Evolutionary conservation across 2,888 invertebrate genomes (phyloP).

Genomic region (Caenorhabditis sp.): DNA sequence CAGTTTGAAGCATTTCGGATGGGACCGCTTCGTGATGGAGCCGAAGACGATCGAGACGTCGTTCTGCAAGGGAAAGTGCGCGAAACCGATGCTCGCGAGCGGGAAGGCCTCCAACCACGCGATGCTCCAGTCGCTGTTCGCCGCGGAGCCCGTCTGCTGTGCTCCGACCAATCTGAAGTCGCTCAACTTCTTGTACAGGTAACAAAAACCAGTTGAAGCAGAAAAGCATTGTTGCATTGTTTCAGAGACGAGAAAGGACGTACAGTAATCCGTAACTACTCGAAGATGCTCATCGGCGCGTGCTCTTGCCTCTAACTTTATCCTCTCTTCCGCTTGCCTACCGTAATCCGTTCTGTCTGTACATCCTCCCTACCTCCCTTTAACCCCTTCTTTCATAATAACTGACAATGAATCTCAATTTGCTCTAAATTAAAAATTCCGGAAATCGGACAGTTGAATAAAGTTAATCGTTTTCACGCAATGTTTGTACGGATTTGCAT

Average conservation of each 20-base stretch:
- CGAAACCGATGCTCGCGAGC: conserved; percentile 44
- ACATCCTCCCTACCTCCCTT: conserved; percentile 31
- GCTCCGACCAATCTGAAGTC: conserved; percentile 59
- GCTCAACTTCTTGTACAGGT: conserved; percentile 61
- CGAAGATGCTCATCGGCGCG: conserved; percentile 63
- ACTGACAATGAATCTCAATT: conserved; percentile 34
- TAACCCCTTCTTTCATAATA: conserved; percentile 32
- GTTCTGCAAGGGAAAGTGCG: conserved; percentile 56
- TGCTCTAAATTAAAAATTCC: conserved; percentile 29
- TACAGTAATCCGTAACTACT: conserved; percentile 61
- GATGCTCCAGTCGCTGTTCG: conserved; percentile 62
- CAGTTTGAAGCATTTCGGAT: conserved; percentile 52
- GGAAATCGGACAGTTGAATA: conserved; percentile 38
- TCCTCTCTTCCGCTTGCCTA: neutral
- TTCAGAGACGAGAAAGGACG: conserved; percentile 60
- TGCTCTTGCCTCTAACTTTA: conserved; percentile 59
- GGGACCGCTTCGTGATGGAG: conserved; percentile 50
- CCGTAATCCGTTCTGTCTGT: conserved; percentile 22
- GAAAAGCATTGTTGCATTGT: conserved; percentile 1
- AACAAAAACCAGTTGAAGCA: too few species aligned
- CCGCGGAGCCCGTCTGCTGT: conserved; percentile 62
- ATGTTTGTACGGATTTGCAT: conserved; percentile 21
- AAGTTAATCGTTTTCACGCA: conserved; percentile 5
- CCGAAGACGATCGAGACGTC: conserved; percentile 58
- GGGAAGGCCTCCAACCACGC: conserved; percentile 65